Percentiles rank a stretch among this genome's conserved stretches.
These are phyloP conservation scores for Troilus luridus DNA, from an alignment of 2,888 invertebrate genomes.

Conservation along the genomic window DNA sequence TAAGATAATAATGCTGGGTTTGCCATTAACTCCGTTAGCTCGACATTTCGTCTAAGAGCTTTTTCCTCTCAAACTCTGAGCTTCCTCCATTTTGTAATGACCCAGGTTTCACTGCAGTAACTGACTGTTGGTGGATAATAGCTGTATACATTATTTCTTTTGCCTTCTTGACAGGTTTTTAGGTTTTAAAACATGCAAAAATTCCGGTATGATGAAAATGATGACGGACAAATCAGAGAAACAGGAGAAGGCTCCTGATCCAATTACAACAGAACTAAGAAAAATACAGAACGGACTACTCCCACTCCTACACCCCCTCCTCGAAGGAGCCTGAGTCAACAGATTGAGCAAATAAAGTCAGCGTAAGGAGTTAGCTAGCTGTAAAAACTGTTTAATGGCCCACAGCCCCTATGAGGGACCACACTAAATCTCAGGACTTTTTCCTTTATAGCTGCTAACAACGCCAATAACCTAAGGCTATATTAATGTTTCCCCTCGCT, in stretches of 20 bases:
- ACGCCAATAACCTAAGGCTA: constrained; percentile 23
- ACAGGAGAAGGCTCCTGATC: background rate
- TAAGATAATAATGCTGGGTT: no score
- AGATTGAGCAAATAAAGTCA: constrained; percentile 49
- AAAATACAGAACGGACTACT: background rate
- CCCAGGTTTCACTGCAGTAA: no score
- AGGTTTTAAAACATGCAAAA: no score
- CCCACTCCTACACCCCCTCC: background rate
- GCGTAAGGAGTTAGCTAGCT: constrained; percentile 31
- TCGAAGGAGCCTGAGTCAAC: constrained; percentile 2
- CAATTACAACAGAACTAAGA: constrained; percentile 37
- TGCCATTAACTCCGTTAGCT: no score
- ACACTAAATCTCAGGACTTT: constrained; percentile 36
- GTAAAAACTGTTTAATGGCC: constrained; percentile 53
- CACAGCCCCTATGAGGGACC: constrained; percentile 25
- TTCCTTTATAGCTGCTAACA: constrained; percentile 33
- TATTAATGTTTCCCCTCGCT: background rate
- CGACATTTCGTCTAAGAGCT: no score
- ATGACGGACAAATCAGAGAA: background rate
- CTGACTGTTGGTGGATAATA: no score
- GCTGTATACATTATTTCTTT: no score
- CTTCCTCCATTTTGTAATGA: no score
- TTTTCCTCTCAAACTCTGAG: no score
- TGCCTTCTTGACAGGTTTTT: no score
- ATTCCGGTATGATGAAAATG: no score